These are phyloP conservation scores for Drosophila ogumai DNA, from an alignment of 1,140 invertebrate species.

Conservation along the genomic window DNA sequence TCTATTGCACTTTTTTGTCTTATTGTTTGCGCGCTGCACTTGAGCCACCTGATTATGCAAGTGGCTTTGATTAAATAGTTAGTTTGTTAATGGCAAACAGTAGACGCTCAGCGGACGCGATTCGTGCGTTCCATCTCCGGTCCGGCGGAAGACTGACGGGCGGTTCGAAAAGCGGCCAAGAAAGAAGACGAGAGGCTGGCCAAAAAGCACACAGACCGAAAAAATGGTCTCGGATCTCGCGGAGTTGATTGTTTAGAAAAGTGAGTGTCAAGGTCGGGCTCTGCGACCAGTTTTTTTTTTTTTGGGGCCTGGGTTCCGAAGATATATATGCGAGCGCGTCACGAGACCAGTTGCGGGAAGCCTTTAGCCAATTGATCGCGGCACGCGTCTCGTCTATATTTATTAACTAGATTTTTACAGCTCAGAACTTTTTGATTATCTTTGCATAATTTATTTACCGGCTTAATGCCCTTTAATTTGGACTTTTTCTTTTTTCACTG, in stretches of 20 bases:
- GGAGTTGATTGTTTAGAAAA: slow-evolving; percentile 73
- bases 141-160: slow-evolving; percentile 75
- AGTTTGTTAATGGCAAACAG: slow-evolving; percentile 5
- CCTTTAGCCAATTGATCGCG: slow-evolving; percentile 24
- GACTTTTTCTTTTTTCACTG: slow-evolving; percentile 40
- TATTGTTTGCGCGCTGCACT: slow-evolving; percentile 67
- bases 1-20: slow-evolving; percentile 27
- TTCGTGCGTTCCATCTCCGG: slow-evolving; percentile 70
- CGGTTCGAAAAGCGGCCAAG: slow-evolving; percentile 57
- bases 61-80: slow-evolving; percentile 22
- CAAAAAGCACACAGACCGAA: slow-evolving; percentile 55
- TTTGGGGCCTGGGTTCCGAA: slow-evolving; percentile 20
- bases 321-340: slow-evolving; percentile 39
- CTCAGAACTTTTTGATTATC: slow-evolving; percentile 47
- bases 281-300: slow-evolving; percentile 60
- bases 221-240: slow-evolving; percentile 51
- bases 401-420: slow-evolving; percentile 14
- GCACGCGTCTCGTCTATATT: slow-evolving; percentile 62
- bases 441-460: slow-evolving; percentile 76
- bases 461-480: slow-evolving; percentile 32
- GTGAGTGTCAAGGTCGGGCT: slow-evolving; percentile 84
- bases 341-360: slow-evolving; percentile 67
- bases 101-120: slow-evolving; percentile 25
- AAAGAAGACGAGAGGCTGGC: slow-evolving; percentile 82
- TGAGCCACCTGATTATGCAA: slow-evolving; percentile 61